A percentile compares a stretch with the other conserved stretches of the same genome.
Evolutionary conservation across 2,888 invertebrate genomes (phyloP).

Genomic region (Steinernema hermaphroditum): DNA sequence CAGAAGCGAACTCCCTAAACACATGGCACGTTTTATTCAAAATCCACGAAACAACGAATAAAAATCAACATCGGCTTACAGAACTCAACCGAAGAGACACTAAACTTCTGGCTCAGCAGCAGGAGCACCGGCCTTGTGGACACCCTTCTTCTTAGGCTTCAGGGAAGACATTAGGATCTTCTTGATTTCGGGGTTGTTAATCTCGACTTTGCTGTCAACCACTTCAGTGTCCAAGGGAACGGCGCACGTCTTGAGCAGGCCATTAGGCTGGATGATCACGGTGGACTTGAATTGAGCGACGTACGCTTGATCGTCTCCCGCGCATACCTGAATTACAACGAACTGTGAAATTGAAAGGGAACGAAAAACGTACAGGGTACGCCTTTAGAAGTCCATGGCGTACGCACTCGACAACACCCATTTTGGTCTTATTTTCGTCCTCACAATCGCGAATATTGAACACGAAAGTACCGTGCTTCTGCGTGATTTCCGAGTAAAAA

Average conservation of each 20-base stretch:
- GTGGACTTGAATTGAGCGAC: slow-evolving; percentile 99
- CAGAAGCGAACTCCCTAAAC: no score
- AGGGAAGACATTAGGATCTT: slow-evolving; percentile 78
- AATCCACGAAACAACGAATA: no score
- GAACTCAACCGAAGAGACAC: neutral
- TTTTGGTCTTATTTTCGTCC: slow-evolving; percentile 93
- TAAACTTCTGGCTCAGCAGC: neutral
- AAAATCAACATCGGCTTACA: neutral
- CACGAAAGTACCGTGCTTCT: slow-evolving; percentile 81
- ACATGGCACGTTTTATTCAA: no score
- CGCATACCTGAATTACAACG: slow-evolving; percentile 56
- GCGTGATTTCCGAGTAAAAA: slow-evolving; percentile 69
- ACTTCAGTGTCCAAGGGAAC: slow-evolving; percentile 81
- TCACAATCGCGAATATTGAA: slow-evolving; percentile 82
- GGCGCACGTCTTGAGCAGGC: slow-evolving; percentile 92
- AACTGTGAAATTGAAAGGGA: neutral
- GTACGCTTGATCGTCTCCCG: slow-evolving; percentile 75
- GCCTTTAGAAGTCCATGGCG: slow-evolving; percentile 96
- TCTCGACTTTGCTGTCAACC: slow-evolving; percentile 32
- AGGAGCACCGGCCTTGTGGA: slow-evolving; percentile 68
- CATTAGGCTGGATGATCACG: slow-evolving; percentile 90
- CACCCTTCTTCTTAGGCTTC: slow-evolving; percentile 79
- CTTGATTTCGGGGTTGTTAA: slow-evolving; percentile 72
- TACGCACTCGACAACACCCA: slow-evolving; percentile 97
- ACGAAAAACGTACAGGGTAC: slow-evolving; percentile 79